A percentile compares a stretch with the other conserved stretches of the same genome.
These are phyloP conservation scores for Enteromius unitaeniatus DNA, from an alignment of 2,797 vertebrate genomes.

Conservation along the genomic window DNA sequence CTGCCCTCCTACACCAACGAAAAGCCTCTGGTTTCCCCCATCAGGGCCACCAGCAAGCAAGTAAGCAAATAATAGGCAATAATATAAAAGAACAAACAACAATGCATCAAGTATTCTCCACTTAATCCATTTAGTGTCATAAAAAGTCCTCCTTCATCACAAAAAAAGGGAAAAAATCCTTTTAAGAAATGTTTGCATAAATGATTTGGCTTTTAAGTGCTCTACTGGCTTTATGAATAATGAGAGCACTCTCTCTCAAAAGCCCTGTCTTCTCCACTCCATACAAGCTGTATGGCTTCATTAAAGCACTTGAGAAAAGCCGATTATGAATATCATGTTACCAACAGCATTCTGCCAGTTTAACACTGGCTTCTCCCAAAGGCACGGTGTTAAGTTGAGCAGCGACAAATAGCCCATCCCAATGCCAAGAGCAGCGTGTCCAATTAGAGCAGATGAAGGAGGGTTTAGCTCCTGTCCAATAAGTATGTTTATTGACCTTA, in stretches of 20 bases:
- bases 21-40: not conserved
- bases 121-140: conserved; percentile 58
- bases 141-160: conserved; percentile 43
- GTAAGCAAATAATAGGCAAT: conserved; percentile 5
- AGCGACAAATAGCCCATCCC: conserved; percentile 48
- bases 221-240: conserved; percentile 57
- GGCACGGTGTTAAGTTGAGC: conserved; percentile 60
- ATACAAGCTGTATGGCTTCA: conserved; percentile 61
- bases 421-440: conserved; percentile 58
- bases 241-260: conserved; percentile 38
- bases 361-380: conserved; percentile 59
- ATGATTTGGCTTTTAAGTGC: conserved; percentile 58
- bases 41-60: conserved; percentile 8
- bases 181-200: conserved; percentile 60
- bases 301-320: conserved; percentile 65
- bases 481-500: conserved; percentile 35
- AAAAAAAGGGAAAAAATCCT: conserved; percentile 32
- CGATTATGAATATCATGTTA: conserved; percentile 65
- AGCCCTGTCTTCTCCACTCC: conserved; percentile 45
- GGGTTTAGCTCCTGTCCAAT: conserved; percentile 54
- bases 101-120: conserved; percentile 37
- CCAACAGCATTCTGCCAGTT: conserved; percentile 62
- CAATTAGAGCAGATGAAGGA: conserved; percentile 54
- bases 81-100: conserved; percentile 29
- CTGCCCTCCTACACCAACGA: conserved; percentile 8